These are phyloP conservation scores for Enteromius radiatus DNA, from an alignment of 2,797 vertebrate species.

Conservation along the genomic window DNA sequence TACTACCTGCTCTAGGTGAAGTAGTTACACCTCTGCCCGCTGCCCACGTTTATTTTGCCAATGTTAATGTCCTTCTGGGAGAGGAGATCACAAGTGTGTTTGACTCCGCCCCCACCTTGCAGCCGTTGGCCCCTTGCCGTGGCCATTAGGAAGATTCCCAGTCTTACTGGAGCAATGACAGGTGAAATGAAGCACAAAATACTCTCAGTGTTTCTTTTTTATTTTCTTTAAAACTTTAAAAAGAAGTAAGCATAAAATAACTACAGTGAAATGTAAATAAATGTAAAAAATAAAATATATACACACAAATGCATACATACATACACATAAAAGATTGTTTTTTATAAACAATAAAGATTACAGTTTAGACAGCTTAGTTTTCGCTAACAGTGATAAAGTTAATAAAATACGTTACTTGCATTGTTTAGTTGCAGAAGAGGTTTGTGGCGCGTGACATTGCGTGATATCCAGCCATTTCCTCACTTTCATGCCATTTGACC, in stretches of 20 bases:
- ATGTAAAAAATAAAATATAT: not conserved
- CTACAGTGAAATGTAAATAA: not conserved
- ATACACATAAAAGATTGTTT: too few species aligned
- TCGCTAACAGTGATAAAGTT: not conserved
- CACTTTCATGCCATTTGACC: slow-evolving; percentile 76
- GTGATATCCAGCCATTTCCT: slow-evolving; percentile 66
- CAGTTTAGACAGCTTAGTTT: slow-evolving; percentile 11
- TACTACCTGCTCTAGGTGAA: not conserved
- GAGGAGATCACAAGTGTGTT: slow-evolving; percentile 27
- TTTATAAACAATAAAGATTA: too few species aligned
- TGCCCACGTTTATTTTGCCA: slow-evolving; percentile 54
- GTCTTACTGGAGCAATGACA: slow-evolving; percentile 74
- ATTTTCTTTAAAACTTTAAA: slow-evolving; percentile 40
- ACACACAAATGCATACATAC: too few species aligned
- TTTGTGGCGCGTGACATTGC: slow-evolving; percentile 48
- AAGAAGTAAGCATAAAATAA: slow-evolving; percentile 6
- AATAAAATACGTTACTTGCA: not conserved
- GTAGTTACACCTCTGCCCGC: not conserved
- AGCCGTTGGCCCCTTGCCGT: slow-evolving; percentile 64
- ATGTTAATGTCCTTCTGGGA: slow-evolving; percentile 65
- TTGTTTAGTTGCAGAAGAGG: slow-evolving; percentile 15
- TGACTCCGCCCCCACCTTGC: slow-evolving; percentile 47
- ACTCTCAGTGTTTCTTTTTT: slow-evolving; percentile 58
- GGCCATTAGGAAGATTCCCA: slow-evolving; percentile 77
- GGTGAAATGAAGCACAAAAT: slow-evolving; percentile 82